Conservation (phyloP, 2,797 vertebrate genomes). For the Lepilemur septentrionalis region DNA sequence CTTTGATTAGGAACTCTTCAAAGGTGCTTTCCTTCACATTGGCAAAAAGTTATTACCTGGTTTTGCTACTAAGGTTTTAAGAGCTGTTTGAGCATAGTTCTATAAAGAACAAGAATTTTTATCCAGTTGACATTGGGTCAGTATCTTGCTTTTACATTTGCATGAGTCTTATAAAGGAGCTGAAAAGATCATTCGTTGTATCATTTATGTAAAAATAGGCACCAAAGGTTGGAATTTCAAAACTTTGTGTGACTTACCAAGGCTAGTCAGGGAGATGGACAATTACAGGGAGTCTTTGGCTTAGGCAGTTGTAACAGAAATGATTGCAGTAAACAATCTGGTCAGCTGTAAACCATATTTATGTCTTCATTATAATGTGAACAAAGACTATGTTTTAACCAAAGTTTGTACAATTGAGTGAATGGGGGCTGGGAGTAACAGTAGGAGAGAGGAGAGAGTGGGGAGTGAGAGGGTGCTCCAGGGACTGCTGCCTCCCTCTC, state of each 20-base stretch:
- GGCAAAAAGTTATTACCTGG: background rate
- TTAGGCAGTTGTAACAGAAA: background rate
- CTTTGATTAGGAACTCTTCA: slow-evolving; percentile 39
- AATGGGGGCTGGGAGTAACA: background rate
- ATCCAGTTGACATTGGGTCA: background rate
- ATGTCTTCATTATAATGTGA: background rate
- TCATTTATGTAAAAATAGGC: background rate
- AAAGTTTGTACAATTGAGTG: background rate
- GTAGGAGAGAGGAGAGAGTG: background rate
- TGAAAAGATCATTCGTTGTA: background rate
- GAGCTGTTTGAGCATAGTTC: slow-evolving; percentile 1
- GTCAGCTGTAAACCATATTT: background rate
- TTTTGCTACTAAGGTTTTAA: slow-evolving; percentile 21
- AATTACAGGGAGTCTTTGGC: background rate
- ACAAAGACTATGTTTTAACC: background rate
- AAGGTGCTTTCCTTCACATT: background rate
- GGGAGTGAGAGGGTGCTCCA: background rate
- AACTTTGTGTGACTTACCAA: background rate
- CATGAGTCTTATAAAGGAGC: background rate
- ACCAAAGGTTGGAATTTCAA: background rate
- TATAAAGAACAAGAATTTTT: slow-evolving; percentile 7
- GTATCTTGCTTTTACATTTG: background rate
- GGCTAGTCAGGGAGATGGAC: background rate
- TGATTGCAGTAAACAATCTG: background rate
- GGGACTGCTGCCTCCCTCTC: background rate